Percentiles rank a stretch among this genome's conserved stretches.
Conservation (phyloP, 2,888 invertebrate species). For the Norana najaformis region DNA sequence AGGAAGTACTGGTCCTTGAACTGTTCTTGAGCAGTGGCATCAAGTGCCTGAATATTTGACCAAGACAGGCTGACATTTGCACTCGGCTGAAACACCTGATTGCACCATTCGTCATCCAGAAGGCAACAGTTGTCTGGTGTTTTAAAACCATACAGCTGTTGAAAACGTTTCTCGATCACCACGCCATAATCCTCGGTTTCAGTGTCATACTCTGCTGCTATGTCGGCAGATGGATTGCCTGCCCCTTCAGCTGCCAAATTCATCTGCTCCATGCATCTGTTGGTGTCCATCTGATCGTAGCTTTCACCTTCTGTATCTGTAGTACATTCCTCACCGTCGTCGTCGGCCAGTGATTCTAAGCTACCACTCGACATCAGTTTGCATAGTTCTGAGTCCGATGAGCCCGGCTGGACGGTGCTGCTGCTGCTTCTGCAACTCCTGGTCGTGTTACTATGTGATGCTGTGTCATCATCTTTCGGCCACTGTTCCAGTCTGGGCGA, state of each 20-base stretch:
- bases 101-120: constrained; percentile 16
- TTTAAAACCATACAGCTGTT: constrained; percentile 7
- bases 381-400: not conserved
- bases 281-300: not conserved
- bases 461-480: not conserved
- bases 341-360: not conserved
- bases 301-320: not conserved
- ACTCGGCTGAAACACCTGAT: not conserved
- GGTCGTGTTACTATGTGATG: not conserved
- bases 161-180: constrained; percentile 1
- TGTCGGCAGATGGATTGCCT: not conserved
- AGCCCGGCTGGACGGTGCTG: not conserved
- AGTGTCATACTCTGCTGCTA: not conserved
- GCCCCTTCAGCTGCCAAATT: not conserved
- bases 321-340: not conserved
- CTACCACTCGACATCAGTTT: not conserved
- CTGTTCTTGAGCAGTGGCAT: not conserved
- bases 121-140: not conserved
- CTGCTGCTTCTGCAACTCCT: not conserved
- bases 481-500: not conserved
- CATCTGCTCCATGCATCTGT: not conserved
- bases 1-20: not conserved
- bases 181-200: not conserved
- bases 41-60: not conserved
- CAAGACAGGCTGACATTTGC: not conserved